These are phyloP conservation scores for Acanthopleura granulata DNA, from an alignment of 2,888 invertebrate species.

Conservation along the genomic window DNA sequence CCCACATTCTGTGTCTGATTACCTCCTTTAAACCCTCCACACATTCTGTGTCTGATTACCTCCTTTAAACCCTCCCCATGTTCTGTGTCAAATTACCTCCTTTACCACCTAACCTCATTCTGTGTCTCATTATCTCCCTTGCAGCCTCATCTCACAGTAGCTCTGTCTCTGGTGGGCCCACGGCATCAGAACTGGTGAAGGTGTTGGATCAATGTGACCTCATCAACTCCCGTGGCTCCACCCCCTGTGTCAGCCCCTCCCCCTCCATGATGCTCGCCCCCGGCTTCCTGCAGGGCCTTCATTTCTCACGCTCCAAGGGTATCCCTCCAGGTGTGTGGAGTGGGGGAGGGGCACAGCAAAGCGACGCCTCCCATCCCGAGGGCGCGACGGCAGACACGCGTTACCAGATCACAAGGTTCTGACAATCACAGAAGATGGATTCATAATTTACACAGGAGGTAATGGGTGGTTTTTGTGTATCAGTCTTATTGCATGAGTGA, in stretches of 20 bases:
- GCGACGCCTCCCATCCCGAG: neutral
- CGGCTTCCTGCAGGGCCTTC: slow-evolving; percentile 10
- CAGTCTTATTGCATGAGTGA: no score
- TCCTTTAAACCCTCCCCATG: no score
- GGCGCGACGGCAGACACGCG: neutral
- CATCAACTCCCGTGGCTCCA: slow-evolving; percentile 82
- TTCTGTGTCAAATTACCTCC: no score
- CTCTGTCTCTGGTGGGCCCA: slow-evolving; percentile 82
- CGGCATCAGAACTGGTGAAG: slow-evolving; percentile 89
- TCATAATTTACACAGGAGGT: neutral
- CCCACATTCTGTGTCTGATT: no score
- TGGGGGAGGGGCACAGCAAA: neutral
- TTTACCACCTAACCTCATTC: no score
- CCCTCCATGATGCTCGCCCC: slow-evolving; percentile 66
- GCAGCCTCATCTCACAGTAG: slow-evolving; percentile 23
- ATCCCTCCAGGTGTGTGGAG: neutral
- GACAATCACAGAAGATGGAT: slow-evolving; percentile 1
- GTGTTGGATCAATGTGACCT: slow-evolving; percentile 95
- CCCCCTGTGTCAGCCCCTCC: slow-evolving; percentile 84
- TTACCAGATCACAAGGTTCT: neutral
- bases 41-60: no score
- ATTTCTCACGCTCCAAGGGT: neutral
- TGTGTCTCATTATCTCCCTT: slow-evolving; percentile 5
- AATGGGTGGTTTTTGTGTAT: neutral
- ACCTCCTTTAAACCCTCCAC: no score